Conservation (phyloP, 2,113 vertebrate genomes). For the Nibea albiflora region DNA sequence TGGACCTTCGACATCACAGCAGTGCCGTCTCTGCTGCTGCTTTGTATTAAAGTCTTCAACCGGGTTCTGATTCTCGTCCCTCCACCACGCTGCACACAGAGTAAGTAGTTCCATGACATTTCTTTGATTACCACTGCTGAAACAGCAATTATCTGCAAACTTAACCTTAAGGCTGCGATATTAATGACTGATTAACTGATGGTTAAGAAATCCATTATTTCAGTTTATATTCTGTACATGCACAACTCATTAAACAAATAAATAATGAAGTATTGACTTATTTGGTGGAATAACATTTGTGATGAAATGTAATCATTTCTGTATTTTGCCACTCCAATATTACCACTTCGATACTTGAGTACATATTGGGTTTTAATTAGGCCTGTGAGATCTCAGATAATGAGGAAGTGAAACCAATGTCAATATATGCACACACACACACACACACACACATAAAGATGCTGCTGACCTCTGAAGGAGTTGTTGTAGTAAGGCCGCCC, state of each 20-base stretch:
- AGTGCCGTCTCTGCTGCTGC: constrained; percentile 74
- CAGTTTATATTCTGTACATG: not conserved
- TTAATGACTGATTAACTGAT: not conserved
- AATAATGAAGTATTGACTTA: not conserved
- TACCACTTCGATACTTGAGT: not conserved
- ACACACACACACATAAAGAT: not conserved
- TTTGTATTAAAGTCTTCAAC: constrained; percentile 77
- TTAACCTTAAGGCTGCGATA: not conserved
- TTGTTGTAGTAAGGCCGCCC: constrained; percentile 69
- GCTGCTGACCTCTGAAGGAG: constrained; percentile 69
- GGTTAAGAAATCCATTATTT: not conserved
- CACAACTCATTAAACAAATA: not conserved
- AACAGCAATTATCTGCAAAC: not conserved
- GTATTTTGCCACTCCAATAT: not conserved
- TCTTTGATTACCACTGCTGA: not conserved
- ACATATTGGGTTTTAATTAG: not conserved
- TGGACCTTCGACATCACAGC: constrained; percentile 79
- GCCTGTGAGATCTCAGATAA: not conserved
- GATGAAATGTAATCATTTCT: not conserved
- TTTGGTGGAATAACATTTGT: not conserved
- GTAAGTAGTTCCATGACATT: not conserved
- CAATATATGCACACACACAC: not conserved
- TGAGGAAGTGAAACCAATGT: not conserved
- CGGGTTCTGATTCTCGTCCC: constrained; percentile 81
- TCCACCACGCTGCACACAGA: constrained; percentile 81